Evolutionary conservation across 2,113 vertebrate genomes (phyloP), one percentile per base, ranked within the genome.

Genomic region (Falco punctatus): DNA sequence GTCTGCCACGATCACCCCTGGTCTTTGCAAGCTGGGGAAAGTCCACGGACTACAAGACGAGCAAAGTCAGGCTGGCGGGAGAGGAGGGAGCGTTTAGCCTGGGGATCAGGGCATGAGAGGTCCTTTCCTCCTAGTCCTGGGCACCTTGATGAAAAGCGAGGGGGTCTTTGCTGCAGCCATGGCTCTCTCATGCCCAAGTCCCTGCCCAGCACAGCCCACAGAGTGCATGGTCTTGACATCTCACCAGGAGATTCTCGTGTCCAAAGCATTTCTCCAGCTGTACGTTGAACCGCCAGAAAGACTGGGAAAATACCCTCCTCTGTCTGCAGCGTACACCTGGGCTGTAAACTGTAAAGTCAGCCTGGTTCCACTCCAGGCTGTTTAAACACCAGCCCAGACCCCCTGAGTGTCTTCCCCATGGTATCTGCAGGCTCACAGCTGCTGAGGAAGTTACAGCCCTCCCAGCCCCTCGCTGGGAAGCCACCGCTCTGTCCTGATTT

Each of bases 221-320:
- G 74, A 66, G 71, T 7, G 2, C 67, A 28, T 8, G 35, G 55
- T 51, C 46, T 81, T 59, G 46, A 61, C 7, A 27, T 72, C 62
- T 66, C 77, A 14, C 15, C 0, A 0, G 38, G 44, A 92, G 33
- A 59, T 16, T 58, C 54, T 61, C 23, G 6, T 1, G 0, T 69
- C 62, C 86, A 49, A 84, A 91, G 13, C 0, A 0, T 75, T 95
- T 91, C 71, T 94, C 73, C 96, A 97, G 78, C 93, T 96, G 84
- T 67, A 55, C 57, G 48, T 10, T 13, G 17, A 33, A 88, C 62
- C 0, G 5, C 80, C 90, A 95, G 73, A 92, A 92, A 85, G 51
- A 62, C 71, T 86, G 92, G 67, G 81, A 94, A 96, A 97, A 96
- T 61, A 88, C 73, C 88, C 94, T 82, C 86, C 2, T 6, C 88